Evolutionary conservation across 1,140 invertebrate genomes (phyloP).

Genomic region (Lycorma delicatula): DNA sequence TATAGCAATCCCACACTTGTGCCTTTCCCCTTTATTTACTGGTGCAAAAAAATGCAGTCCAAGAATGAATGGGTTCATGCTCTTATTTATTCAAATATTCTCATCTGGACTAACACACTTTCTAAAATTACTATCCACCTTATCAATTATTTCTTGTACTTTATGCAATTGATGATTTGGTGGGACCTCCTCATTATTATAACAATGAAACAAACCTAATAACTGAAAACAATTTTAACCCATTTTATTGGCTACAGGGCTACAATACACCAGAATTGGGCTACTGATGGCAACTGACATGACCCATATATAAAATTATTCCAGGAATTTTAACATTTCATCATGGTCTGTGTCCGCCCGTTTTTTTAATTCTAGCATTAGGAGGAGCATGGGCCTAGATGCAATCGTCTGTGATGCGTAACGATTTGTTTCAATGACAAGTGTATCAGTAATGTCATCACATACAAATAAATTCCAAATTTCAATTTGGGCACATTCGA

Average conservation of each 20-base stretch:
- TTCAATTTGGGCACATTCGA: neutral
- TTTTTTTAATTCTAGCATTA: slow-evolving; percentile 10
- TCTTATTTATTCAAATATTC: slow-evolving; percentile 31
- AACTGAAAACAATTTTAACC: slow-evolving; percentile 23
- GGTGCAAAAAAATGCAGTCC: slow-evolving; percentile 28
- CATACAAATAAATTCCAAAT: neutral
- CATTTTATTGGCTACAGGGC: neutral
- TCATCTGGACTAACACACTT: slow-evolving; percentile 21
- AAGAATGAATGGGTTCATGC: slow-evolving; percentile 33
- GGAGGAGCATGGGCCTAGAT: slow-evolving; percentile 1
- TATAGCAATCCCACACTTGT: slow-evolving; percentile 33
- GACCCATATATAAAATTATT: slow-evolving; percentile 27
- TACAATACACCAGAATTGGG: slow-evolving; percentile 11
- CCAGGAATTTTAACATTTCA: slow-evolving; percentile 29
- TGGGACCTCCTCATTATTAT: slow-evolving; percentile 23
- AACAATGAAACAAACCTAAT: slow-evolving; percentile 22
- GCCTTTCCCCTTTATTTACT: slow-evolving; percentile 32
- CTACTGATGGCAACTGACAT: too few relatives aligned
- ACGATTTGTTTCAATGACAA: slow-evolving; percentile 25
- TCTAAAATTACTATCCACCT: slow-evolving; percentile 24
- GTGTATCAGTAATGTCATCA: slow-evolving; percentile 16
- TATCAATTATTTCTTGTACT: slow-evolving; percentile 21
- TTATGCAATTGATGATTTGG: slow-evolving; percentile 23
- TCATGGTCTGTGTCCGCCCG: slow-evolving; percentile 7
- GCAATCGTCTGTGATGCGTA: slow-evolving; percentile 22